Percentiles rank a stretch among this genome's conserved stretches.
phyloP scores from a whole-genome alignment of 2,888 invertebrate species.

The Polymixis flavicincta region DNA sequence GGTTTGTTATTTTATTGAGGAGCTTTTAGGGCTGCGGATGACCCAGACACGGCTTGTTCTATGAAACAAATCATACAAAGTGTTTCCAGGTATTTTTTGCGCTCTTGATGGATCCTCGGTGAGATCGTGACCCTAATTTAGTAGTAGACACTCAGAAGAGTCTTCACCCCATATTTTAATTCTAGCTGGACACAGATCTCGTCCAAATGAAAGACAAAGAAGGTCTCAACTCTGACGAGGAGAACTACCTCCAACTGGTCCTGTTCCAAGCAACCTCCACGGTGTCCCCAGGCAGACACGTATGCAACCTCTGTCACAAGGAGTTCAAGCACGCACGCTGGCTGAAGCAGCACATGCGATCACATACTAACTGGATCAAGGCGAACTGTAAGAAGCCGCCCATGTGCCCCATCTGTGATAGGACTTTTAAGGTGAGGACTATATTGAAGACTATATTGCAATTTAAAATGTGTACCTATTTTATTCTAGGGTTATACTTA shows the following conservation, averaged over 20 bases:
- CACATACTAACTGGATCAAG: conserved; percentile 92
- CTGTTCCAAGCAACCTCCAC: conserved; percentile 89
- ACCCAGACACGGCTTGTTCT: neutral
- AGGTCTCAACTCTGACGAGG: conserved; percentile 84
- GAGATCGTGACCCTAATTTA: neutral
- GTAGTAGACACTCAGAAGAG: neutral
- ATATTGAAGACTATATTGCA: conserved; percentile 51
- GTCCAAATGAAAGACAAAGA: conserved; percentile 75
- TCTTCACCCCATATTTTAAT: conserved; percentile 7
- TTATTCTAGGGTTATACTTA: neutral
- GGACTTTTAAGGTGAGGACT: conserved; percentile 89
- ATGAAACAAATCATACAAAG: neutral
- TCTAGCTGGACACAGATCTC: conserved; percentile 48
- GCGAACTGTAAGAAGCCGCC: conserved; percentile 92
- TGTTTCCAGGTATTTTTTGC: neutral
- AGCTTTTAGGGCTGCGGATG: neutral
- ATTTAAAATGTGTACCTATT: neutral
- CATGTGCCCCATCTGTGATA: conserved; percentile 91
- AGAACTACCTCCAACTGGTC: conserved; percentile 86
- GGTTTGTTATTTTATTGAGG: neutral
- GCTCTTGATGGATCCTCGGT: neutral
- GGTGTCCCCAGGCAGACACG: conserved; percentile 90
- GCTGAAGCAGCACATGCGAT: conserved; percentile 91
- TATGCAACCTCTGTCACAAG: conserved; percentile 92
- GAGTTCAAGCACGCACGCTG: conserved; percentile 92